Evolutionary conservation across 2,888 invertebrate genomes (phyloP).

Genomic region (Epiblema foenella): DNA sequence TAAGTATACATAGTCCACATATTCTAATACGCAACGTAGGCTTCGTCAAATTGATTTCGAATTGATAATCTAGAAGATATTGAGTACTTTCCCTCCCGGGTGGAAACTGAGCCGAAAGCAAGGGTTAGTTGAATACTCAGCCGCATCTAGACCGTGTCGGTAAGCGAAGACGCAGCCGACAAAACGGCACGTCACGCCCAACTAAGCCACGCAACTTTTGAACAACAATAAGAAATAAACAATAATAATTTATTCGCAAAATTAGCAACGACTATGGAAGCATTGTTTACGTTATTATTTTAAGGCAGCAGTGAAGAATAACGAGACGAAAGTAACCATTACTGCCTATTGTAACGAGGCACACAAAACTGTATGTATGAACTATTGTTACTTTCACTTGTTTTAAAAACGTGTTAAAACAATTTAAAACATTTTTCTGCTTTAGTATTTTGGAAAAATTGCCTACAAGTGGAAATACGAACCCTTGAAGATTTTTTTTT

Average conservation of each 20-base stretch:
- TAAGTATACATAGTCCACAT: too few species aligned
- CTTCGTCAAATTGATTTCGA: constrained; percentile 23
- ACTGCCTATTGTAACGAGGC: constrained; percentile 9
- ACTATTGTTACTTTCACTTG: constrained; percentile 13
- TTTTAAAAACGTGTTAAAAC: background rate
- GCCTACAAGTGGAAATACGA: too few species aligned
- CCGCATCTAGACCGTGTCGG: constrained; percentile 81
- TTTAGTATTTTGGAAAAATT: too few species aligned
- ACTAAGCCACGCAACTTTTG: constrained; percentile 72
- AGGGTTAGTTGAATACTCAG: constrained; percentile 72
- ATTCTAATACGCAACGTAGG: too few species aligned
- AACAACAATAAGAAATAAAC: constrained; percentile 57
- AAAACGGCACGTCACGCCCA: constrained; percentile 79
- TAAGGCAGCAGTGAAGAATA: constrained; percentile 9
- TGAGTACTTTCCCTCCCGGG: constrained; percentile 52
- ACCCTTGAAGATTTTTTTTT: too few species aligned
- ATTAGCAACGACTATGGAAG: constrained; percentile 37
- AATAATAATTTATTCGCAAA: constrained; percentile 39
- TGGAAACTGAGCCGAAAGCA: constrained; percentile 63
- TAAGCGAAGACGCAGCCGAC: constrained; percentile 67
- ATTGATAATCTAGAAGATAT: constrained; percentile 30
- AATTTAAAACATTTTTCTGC: background rate
- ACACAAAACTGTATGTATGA: background rate
- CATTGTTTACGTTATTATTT: constrained; percentile 28
- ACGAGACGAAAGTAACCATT: constrained; percentile 18